These are phyloP conservation scores for Trissolcus japonicus DNA, from an alignment of 2,888 invertebrate species.

Conservation along the genomic window DNA sequence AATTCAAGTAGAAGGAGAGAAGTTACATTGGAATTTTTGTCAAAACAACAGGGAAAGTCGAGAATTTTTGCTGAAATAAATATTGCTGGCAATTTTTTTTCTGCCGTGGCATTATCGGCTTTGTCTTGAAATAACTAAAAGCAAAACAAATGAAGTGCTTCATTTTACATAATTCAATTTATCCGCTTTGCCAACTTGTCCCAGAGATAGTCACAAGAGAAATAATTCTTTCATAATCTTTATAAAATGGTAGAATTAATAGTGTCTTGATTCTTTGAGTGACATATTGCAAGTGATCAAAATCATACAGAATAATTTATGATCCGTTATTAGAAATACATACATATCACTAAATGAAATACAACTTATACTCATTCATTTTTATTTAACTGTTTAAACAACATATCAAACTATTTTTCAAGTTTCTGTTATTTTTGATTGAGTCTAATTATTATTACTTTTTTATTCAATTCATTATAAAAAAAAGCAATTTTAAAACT, in stretches of 20 bases:
- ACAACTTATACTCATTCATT: too few species aligned
- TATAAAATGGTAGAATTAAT: neutral
- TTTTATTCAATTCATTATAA: neutral
- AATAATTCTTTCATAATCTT: conserved; percentile 22
- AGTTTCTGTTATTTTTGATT: too few species aligned
- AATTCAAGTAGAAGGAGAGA: too few species aligned
- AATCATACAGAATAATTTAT: conserved; percentile 25
- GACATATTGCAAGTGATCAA: conserved; percentile 13
- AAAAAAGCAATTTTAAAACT: neutral
- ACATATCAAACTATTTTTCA: too few species aligned
- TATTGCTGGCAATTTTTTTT: conserved; percentile 71
- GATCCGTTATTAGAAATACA: neutral
- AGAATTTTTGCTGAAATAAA: conserved; percentile 57
- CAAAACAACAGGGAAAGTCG: too few species aligned
- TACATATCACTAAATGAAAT: too few species aligned
- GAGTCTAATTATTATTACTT: too few species aligned
- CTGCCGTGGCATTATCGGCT: conserved; percentile 68
- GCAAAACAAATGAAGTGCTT: conserved; percentile 72
- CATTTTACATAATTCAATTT: conserved; percentile 72
- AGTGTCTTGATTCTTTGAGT: neutral
- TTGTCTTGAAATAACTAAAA: conserved; percentile 73
- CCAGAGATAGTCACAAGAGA: conserved; percentile 7
- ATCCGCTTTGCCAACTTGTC: conserved; percentile 60
- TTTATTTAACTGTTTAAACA: too few species aligned
- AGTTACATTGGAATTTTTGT: too few species aligned